These are phyloP conservation scores for Rallus limicola DNA, from an alignment of 2,113 vertebrate species.

Conservation along the genomic window DNA sequence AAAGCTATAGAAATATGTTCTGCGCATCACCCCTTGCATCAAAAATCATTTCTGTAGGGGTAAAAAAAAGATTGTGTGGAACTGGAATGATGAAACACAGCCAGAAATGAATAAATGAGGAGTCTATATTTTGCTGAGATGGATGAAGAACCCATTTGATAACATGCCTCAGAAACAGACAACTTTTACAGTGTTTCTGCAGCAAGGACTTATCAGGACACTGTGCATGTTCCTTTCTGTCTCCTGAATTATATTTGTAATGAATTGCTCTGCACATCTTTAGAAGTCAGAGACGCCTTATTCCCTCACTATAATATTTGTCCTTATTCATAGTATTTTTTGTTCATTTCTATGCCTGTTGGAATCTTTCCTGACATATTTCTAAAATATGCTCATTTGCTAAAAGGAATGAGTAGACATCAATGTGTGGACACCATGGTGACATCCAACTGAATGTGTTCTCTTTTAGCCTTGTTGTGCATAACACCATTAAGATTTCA, in stretches of 20 bases:
- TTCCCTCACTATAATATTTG: neutral
- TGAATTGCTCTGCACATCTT: neutral
- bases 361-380: neutral
- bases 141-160: neutral
- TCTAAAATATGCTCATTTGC: neutral
- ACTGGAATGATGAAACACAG: neutral
- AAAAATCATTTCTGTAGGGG: neutral
- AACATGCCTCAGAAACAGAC: neutral
- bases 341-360: neutral
- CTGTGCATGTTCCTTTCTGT: neutral
- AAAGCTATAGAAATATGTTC: neutral
- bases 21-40: neutral
- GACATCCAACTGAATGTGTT: accelerated
- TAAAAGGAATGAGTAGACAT: neutral
- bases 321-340: neutral
- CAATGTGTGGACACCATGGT: accelerated
- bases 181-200: neutral
- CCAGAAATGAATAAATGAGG: neutral
- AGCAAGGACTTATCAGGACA: neutral
- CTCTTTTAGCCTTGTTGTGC: neutral
- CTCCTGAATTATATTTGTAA: neutral
- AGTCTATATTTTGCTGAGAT: neutral
- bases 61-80: neutral
- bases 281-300: neutral
- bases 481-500: neutral